Conservation (phyloP, 2,797 vertebrate genomes). For the Synaphobranchus kaupii region DNA sequence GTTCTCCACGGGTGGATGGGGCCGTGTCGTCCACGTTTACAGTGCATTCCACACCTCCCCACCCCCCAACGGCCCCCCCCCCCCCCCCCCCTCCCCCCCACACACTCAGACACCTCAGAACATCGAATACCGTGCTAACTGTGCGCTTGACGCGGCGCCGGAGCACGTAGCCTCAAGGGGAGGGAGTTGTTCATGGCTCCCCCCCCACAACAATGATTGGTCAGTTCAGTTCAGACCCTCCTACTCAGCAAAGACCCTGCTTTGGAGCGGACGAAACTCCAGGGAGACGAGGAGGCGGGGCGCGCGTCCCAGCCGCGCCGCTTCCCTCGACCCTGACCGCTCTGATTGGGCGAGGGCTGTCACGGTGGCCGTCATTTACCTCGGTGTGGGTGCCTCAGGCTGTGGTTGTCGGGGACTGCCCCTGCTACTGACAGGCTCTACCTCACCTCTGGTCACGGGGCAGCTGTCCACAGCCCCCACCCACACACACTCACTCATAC, state of each 20-base stretch:
- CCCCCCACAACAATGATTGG: constrained; percentile 46
- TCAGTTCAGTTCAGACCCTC: constrained; percentile 43
- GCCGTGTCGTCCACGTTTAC: constrained; percentile 8
- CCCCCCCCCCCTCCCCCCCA: constrained; percentile 23
- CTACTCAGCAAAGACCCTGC: constrained; percentile 40
- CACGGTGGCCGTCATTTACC: constrained; percentile 75
- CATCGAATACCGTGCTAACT: constrained; percentile 79
- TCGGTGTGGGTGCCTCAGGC: constrained; percentile 75
- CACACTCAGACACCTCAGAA: constrained; percentile 71
- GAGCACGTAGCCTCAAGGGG: constrained; percentile 37
- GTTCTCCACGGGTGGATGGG: background rate
- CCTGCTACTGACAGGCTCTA: constrained; percentile 79
- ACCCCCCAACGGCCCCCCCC: constrained; percentile 25
- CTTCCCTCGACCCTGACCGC: background rate
- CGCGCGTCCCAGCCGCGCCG: background rate
- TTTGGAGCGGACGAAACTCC: background rate
- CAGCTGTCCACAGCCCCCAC: constrained; percentile 71
- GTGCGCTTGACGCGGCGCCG: constrained; percentile 63
- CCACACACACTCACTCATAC: constrained; percentile 54
- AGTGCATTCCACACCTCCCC: constrained; percentile 29
- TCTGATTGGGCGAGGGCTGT: constrained; percentile 24
- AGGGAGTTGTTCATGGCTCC: background rate
- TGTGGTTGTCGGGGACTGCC: constrained; percentile 68
- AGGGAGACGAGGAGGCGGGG: background rate
- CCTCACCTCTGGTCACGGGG: constrained; percentile 82